phyloP scores from a whole-genome alignment of 92 coral and sea anemone species.

The Desmophyllum pertusum region DNA sequence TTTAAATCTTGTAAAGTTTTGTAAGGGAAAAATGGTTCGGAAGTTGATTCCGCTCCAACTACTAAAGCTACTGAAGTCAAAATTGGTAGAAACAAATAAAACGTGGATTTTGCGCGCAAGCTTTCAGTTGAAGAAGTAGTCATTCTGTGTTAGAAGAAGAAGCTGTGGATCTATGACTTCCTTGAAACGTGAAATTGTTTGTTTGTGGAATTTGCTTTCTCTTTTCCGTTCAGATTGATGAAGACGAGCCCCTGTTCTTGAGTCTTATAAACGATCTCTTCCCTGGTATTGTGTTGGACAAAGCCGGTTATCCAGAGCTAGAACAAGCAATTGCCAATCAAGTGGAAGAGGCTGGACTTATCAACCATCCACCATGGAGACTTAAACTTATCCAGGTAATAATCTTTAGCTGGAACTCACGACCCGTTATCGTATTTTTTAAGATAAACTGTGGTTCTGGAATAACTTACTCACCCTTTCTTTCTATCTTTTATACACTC shows the following conservation, averaged over 20 bases:
- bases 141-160: too few relatives aligned
- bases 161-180: neutral
- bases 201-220: neutral
- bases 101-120: neutral
- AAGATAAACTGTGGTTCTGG: neutral
- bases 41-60: neutral
- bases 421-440: neutral
- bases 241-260: conserved; percentile 84
- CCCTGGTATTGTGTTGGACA: conserved; percentile 88
- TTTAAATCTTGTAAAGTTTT: too few relatives aligned
- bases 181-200: neutral
- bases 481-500: neutral
- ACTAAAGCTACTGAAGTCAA: neutral
- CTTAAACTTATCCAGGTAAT: conserved; percentile 84
- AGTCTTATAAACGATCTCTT: conserved; percentile 88
- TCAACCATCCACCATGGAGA: conserved; percentile 89
- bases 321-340: conserved; percentile 84
- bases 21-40: too few relatives aligned
- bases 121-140: neutral
- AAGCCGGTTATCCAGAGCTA: conserved; percentile 89
- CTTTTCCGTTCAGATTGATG: conserved; percentile 64
- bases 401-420: neutral
- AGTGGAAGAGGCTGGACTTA: conserved; percentile 80
- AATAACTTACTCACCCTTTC: neutral
- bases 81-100: too few relatives aligned